Percentiles rank a stretch among this genome's conserved stretches.
Evolutionary conservation across 1,140 invertebrate genomes (phyloP).

Genomic region (Ips nitidus): DNA sequence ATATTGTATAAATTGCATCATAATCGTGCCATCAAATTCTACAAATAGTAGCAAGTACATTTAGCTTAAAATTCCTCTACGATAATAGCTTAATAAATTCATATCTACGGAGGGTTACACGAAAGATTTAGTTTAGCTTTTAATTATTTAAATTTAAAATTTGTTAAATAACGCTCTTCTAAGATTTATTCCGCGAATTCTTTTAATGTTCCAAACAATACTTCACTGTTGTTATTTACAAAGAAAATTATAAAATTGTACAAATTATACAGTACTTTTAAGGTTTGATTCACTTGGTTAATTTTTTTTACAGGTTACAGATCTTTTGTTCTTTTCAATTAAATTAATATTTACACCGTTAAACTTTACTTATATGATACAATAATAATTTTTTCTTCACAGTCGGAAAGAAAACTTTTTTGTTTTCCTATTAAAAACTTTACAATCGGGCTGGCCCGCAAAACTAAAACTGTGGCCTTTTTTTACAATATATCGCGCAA

Average conservation of each 20-base stretch:
- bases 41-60: slow-evolving; percentile 29
- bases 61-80: slow-evolving; percentile 40
- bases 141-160: slow-evolving; percentile 2
- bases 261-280: slow-evolving; percentile 31
- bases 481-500: slow-evolving; percentile 30
- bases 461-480: slow-evolving; percentile 24
- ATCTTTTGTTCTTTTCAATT: slow-evolving; percentile 34
- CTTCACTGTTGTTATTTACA: slow-evolving; percentile 41
- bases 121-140: slow-evolving; percentile 29
- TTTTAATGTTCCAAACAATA: slow-evolving; percentile 39
- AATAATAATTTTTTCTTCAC: slow-evolving; percentile 31
- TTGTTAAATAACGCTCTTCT: slow-evolving; percentile 5
- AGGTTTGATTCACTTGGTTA: slow-evolving; percentile 25
- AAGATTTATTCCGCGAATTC: slow-evolving; percentile 35
- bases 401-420: slow-evolving; percentile 33
- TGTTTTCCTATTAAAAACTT: slow-evolving; percentile 27
- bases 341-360: slow-evolving; percentile 41
- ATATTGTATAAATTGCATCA: slow-evolving; percentile 33
- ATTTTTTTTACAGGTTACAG: slow-evolving; percentile 33
- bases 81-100: slow-evolving; percentile 38
- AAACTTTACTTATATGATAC: slow-evolving; percentile 33
- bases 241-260: slow-evolving; percentile 37
- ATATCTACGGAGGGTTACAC: slow-evolving; percentile 37
- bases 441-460: slow-evolving; percentile 16
- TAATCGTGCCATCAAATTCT: slow-evolving; percentile 47